Evolutionary conservation across 2,888 invertebrate species (phyloP), one percentile per base, ranked within the genome.

Genomic region (Melanargia galathea): DNA sequence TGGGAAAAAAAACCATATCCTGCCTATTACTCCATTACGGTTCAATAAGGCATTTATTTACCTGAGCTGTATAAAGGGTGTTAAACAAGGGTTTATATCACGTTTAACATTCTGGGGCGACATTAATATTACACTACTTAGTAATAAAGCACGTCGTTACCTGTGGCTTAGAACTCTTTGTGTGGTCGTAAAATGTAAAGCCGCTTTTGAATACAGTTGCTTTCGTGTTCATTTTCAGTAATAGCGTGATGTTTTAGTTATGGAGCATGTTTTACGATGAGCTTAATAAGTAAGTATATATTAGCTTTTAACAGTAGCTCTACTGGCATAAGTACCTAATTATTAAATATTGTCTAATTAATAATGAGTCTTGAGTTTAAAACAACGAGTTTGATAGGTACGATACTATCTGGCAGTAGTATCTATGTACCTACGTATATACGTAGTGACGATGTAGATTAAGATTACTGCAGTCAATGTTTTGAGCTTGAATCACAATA

Each of bases 111-210:
- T 51, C 38, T 18, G 83, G 81, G 81, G 83, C 86, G 70, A 72
- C 76, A 76, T 83, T 83, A 84, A 84, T 86, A 81, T 81, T 78
- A 81, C 67, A 80, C 75, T 75, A 82, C 79, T 82, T 76, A 80
- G 84, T 82, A 81, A 83, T 79, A 80, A 83, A 83, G 79, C 74
- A 82, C 82, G 76, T 82, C 81, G 80, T 85, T 82, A 83, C 80
- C 75, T 71, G 67, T 65, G 75, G 76, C 77, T 80, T 80, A 83
- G 79, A 78, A 77, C 77, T 75, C 76, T 81, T 79, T 76, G 75
- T 72, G 67, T 64, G 74, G 73, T 76, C 80, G 72, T 84, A 82
- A 84, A 83, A 72, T 71, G 51, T 56, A 62, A 62, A 65, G 49
- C 46, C 54, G 11, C 48, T 40, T 48, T 38, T 62, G 48, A 56